Evolutionary conservation across 2,888 invertebrate genomes (phyloP).

Genomic region (Aphrophora alni): DNA sequence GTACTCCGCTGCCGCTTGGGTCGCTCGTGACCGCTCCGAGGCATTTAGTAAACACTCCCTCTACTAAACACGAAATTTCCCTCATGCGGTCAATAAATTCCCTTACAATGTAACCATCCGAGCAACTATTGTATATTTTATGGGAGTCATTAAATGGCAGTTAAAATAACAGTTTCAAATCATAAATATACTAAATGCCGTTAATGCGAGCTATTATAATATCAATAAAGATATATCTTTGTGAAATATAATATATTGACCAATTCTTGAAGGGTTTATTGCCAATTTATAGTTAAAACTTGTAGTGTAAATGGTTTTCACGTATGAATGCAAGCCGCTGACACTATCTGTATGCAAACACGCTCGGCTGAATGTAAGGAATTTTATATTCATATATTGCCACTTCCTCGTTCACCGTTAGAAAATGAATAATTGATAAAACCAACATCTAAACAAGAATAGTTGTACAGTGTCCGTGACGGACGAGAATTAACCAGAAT

Average conservation of each 20-base stretch:
- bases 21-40: conserved; percentile 34
- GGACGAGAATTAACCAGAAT: too few species aligned
- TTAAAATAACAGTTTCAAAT: not conserved
- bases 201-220: not conserved
- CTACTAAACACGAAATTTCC: conserved; percentile 12
- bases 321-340: too few species aligned
- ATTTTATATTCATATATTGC: too few species aligned
- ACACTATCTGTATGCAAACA: too few species aligned
- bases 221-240: not conserved
- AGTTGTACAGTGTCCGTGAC: too few species aligned
- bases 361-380: too few species aligned
- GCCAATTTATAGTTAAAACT: too few species aligned
- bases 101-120: not conserved
- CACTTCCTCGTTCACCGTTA: too few species aligned
- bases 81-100: conserved; percentile 2
- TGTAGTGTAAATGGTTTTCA: too few species aligned
- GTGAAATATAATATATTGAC: not conserved
- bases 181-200: not conserved
- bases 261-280: too few species aligned
- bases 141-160: conserved; percentile 1
- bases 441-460: too few species aligned
- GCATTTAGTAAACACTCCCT: conserved; percentile 14
- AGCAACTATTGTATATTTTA: not conserved
- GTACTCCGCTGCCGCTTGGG: conserved; percentile 31
- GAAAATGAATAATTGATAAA: too few species aligned